phyloP scores from a whole-genome alignment of 2,888 invertebrate species.

The Syrphus vitripennis region DNA sequence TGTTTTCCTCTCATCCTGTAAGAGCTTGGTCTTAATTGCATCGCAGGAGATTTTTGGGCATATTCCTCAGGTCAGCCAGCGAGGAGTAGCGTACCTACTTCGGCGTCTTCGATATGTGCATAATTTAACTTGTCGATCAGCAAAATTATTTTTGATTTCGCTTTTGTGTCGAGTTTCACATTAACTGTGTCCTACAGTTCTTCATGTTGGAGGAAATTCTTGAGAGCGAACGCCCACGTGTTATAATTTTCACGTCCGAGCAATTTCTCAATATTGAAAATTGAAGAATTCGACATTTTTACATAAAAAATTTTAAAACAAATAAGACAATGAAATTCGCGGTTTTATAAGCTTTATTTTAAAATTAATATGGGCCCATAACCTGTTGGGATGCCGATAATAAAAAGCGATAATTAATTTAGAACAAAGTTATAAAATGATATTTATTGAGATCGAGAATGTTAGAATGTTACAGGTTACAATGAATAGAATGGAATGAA shows the following conservation, averaged over 20 bases:
- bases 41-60: not conserved
- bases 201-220: conserved; percentile 52
- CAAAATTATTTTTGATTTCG: conserved; percentile 44
- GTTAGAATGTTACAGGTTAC: too few species aligned
- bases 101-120: conserved; percentile 35
- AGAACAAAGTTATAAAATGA: too few species aligned
- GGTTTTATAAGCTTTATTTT: not conserved
- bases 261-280: not conserved
- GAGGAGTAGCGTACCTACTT: not conserved
- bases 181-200: conserved; percentile 52
- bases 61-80: not conserved
- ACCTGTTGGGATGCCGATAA: not conserved
- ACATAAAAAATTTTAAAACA: not conserved
- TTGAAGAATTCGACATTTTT: not conserved
- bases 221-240: conserved; percentile 30
- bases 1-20: not conserved
- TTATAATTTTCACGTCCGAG: not conserved
- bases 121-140: conserved; percentile 53
- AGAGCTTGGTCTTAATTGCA: not conserved
- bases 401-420: not conserved
- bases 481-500: too few species aligned
- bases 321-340: not conserved
- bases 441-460: too few species aligned
- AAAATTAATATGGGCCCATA: not conserved
- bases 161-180: not conserved